These are phyloP conservation scores for Priocnemis perturbator DNA, from an alignment of 2,888 invertebrate species.

Conservation along the genomic window DNA sequence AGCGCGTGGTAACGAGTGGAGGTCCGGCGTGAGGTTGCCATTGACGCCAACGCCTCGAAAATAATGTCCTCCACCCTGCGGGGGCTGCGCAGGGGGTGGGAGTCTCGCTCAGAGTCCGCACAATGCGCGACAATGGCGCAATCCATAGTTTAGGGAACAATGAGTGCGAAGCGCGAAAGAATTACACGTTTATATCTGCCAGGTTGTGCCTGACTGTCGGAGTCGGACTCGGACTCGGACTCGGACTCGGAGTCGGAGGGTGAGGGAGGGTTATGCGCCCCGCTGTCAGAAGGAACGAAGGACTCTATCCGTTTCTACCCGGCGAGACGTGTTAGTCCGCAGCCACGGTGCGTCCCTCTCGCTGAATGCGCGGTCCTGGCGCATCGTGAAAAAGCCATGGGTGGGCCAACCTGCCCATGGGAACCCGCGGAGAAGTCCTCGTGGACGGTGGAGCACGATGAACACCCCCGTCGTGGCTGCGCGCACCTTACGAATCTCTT, in stretches of 20 bases:
- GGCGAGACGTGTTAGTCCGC: slow-evolving; percentile 11
- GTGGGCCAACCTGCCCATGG: slow-evolving; percentile 73
- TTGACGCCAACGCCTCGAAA: slow-evolving; percentile 26
- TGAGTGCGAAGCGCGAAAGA: slow-evolving; percentile 68
- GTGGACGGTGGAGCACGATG: slow-evolving; percentile 26
- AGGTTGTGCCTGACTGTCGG: slow-evolving; percentile 23
- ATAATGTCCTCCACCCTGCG: slow-evolving; percentile 25
- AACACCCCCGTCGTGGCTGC: slow-evolving; percentile 50
- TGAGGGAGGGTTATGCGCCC: slow-evolving; percentile 43
- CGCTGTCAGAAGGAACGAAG: slow-evolving; percentile 70
- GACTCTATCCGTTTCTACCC: slow-evolving; percentile 68
- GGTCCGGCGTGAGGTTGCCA: slow-evolving; percentile 14
- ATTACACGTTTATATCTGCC: slow-evolving; percentile 58
- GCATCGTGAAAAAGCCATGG: slow-evolving; percentile 67
- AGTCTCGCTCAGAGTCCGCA: neutral
- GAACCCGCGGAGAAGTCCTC: slow-evolving; percentile 57
- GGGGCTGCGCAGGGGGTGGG: neutral
- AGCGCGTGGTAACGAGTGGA: slow-evolving; percentile 32
- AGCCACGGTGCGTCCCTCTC: slow-evolving; percentile 24
- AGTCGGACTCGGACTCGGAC: too few relatives aligned
- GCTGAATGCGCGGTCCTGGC: slow-evolving; percentile 12
- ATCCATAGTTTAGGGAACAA: slow-evolving; percentile 69
- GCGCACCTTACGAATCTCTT: slow-evolving; percentile 47
- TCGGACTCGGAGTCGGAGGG: neutral
- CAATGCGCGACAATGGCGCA: slow-evolving; percentile 60